These are phyloP conservation scores for Ridgeia piscesae DNA, from an alignment of 1,140 invertebrate species.

Conservation along the genomic window DNA sequence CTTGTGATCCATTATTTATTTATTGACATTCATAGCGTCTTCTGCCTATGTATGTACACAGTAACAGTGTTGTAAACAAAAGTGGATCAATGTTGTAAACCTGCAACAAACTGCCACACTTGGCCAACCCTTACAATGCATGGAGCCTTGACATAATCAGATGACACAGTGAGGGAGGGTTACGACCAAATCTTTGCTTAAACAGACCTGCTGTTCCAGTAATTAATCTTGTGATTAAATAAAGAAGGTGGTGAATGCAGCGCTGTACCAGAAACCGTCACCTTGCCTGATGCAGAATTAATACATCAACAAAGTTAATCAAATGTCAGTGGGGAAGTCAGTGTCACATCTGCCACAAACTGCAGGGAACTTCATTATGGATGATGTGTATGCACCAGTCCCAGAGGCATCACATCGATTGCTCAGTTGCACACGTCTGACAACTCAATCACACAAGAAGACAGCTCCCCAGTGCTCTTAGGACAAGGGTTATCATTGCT, in stretches of 20 bases:
- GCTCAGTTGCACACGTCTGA: not conserved
- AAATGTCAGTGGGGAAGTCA: not conserved
- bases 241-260: not conserved
- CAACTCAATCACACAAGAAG: not conserved
- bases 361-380: not conserved
- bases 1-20: not conserved
- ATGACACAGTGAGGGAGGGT: not conserved
- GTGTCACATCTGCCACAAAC: not conserved
- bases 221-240: not conserved
- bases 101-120: not conserved
- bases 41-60: not conserved
- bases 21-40: not conserved
- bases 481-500: not conserved
- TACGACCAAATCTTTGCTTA: not conserved
- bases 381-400: not conserved
- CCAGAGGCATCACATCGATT: not conserved
- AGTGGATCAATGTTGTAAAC: too few relatives aligned
- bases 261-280: not conserved
- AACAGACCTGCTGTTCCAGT: not conserved
- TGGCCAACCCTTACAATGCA: not conserved
- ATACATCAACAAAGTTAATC: not conserved
- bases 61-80: too few relatives aligned
- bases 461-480: not conserved
- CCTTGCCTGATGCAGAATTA: not conserved
- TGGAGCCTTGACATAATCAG: not conserved